phyloP scores from a whole-genome alignment of 2,888 invertebrate genomes.

The Ligdia adustata region DNA sequence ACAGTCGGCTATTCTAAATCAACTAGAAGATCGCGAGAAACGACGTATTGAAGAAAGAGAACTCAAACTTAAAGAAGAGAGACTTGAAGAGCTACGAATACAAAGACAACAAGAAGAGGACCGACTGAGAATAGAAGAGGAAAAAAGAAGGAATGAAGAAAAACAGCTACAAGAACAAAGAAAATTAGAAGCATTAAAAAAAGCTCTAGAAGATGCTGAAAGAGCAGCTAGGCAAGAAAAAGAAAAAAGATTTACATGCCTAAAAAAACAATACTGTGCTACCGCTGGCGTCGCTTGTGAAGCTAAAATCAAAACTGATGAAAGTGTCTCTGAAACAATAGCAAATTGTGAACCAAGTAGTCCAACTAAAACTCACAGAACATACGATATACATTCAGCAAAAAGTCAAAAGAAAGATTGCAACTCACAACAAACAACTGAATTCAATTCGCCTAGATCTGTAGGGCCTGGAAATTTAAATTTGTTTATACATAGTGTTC shows the following conservation, averaged over 20 bases:
- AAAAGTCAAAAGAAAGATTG: conserved; percentile 69
- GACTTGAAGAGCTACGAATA: conserved; percentile 91
- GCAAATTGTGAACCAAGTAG: conserved; percentile 51
- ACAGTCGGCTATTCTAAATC: conserved; percentile 93
- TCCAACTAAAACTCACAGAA: conserved; percentile 71
- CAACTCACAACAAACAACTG: conserved; percentile 68
- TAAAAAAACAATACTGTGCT: conserved; percentile 53
- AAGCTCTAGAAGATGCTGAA: conserved; percentile 91
- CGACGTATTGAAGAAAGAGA: conserved; percentile 90
- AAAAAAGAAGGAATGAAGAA: conserved; percentile 86
- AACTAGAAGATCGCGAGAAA: conserved; percentile 92
- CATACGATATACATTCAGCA: conserved; percentile 72
- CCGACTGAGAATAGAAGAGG: conserved; percentile 87
- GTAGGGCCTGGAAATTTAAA: conserved; percentile 69
- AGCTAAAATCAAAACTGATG: conserved; percentile 51
- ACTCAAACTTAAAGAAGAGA: conserved; percentile 89
- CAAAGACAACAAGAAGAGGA: conserved; percentile 89
- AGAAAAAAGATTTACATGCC: conserved; percentile 73
- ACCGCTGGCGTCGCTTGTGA: conserved; percentile 41
- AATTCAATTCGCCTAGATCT: conserved; percentile 75
- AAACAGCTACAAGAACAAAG: conserved; percentile 88
- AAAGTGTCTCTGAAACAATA: conserved; percentile 41
- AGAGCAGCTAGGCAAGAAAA: conserved; percentile 88
- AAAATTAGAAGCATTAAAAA: conserved; percentile 89
- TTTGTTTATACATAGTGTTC: conserved; percentile 73